phyloP scores from a whole-genome alignment of 2,888 invertebrate species.

The Pseudolycoriella hygida region DNA sequence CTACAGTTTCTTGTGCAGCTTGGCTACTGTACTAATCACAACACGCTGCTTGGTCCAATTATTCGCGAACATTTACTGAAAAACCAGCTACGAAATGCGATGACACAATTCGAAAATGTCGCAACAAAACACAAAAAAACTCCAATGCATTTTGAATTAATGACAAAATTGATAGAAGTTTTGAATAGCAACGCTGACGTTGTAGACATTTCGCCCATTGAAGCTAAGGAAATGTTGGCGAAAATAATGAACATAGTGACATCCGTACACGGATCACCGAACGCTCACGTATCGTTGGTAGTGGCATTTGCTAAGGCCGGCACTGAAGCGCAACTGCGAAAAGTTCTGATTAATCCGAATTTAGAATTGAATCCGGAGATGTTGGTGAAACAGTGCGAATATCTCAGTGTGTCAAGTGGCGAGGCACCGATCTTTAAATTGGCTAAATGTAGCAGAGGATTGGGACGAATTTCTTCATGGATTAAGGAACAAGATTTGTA shows the following conservation, averaged over 20 bases:
- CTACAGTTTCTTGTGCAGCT: conserved; percentile 32
- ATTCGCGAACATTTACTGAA: conserved; percentile 39
- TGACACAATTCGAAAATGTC: conserved; percentile 34
- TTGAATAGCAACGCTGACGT: conserved; percentile 16
- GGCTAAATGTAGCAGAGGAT: conserved; percentile 21
- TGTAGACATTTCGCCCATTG: conserved; percentile 13
- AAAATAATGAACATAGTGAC: conserved; percentile 21
- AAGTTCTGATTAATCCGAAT: conserved; percentile 32
- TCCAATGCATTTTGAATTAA: conserved; percentile 45
- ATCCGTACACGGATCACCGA: conserved; percentile 27
- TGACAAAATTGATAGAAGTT: conserved; percentile 26
- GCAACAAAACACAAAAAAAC: conserved; percentile 37
- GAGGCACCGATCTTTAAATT: conserved; percentile 20
- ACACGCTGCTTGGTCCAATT: conserved; percentile 41
- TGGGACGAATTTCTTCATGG: conserved; percentile 13
- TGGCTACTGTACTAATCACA: conserved; percentile 37
- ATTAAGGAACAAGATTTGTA: conserved; percentile 24
- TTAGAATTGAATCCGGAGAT: conserved; percentile 35
- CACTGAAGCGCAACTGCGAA: conserved; percentile 28
- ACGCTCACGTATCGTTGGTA: conserved; percentile 27
- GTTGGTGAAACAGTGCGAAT: conserved; percentile 34
- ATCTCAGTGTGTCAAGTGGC: conserved; percentile 21
- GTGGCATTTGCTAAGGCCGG: conserved; percentile 32
- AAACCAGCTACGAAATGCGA: conserved; percentile 31
- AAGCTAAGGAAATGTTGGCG: conserved; percentile 24